Evolutionary conservation across 2,888 invertebrate genomes (phyloP).

Genomic region (Schizotus pectinicornis): DNA sequence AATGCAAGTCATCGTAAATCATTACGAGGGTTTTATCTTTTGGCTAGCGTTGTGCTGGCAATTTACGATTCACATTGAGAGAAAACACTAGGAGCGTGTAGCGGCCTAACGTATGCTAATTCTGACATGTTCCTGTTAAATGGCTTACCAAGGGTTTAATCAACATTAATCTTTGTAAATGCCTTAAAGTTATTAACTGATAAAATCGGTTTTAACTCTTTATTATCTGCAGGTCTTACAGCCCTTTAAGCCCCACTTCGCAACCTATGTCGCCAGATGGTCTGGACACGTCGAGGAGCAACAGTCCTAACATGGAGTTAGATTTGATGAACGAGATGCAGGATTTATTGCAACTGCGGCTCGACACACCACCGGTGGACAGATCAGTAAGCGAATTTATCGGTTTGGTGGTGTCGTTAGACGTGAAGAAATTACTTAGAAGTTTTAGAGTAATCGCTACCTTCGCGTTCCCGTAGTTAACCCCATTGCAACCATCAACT

Average conservation of each 20-base stretch:
- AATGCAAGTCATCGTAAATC: no score
- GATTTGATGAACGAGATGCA: constrained; percentile 73
- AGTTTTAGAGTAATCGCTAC: no score
- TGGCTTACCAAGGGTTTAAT: no score
- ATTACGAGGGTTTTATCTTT: no score
- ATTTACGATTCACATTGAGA: no score
- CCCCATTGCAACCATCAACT: not conserved
- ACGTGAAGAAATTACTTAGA: no score
- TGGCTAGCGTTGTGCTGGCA: no score
- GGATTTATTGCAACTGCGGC: constrained; percentile 62
- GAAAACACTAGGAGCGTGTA: no score
- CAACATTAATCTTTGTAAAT: not conserved
- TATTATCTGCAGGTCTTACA: constrained; percentile 51
- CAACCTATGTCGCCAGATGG: constrained; percentile 63
- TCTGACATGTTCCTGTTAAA: no score
- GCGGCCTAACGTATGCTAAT: no score
- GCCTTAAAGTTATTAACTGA: not conserved
- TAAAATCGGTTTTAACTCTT: not conserved
- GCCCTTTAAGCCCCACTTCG: constrained; percentile 59
- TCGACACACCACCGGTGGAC: constrained; percentile 66
- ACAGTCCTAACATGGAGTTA: constrained; percentile 57
- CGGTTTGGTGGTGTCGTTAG: constrained; percentile 2
- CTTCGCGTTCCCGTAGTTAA: not conserved
- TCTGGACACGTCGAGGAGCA: constrained; percentile 55
- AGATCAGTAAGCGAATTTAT: constrained; percentile 64